Base-by-base conservation (phyloP, 2,888 invertebrate genomes). In the Taenaris catops region DNA sequence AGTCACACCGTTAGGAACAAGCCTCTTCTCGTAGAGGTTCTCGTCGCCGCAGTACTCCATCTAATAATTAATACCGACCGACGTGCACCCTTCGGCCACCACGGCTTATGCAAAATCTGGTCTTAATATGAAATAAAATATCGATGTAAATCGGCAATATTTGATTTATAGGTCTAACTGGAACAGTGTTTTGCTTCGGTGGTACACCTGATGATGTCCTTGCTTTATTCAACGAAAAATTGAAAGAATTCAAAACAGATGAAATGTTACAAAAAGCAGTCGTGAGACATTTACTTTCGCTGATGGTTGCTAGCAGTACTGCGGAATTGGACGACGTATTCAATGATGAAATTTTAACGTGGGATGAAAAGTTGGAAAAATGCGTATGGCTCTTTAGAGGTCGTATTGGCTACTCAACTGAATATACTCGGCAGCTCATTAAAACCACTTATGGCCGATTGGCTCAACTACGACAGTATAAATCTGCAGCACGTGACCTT, bases 121-220 rank as follows among this genome's bases (percentile, higher is more conserved):
- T n/a, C n/a, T n/a, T n/a, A n/a, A n/a, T n/a, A n/a, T n/a, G n/a
- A n/a, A n/a, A n/a, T n/a, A n/a, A n/a, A n/a, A n/a, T n/a, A n/a
- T n/a, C n/a, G n/a, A n/a, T n/a, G n/a, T n/a, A n/a, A n/a, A n/a
- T n/a, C n/a, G n/a, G n/a, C n/a, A n/a, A n/a, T n/a, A n/a, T n/a
- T n/a, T n/a, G n/a, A n/a, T n/a, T 40, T 34, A 0, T 43, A 60
- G 74, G 72, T 36, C 34, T 61, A 3, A 57, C 40, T 1, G 76
- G 78, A 2, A 72, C 65, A 0, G 55, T 79, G 1, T 79, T 59
- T 40, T 73, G 68, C 31, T 24, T 75, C 4, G 78, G 79, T 1
- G 45, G 37, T 14, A 31, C 49, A 4, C 76, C 75, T 0, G 56
- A 55, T 1, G 68, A 72, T 18, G 51, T 65, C 9, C 26, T 51